Evolutionary conservation across 2,797 vertebrate species (phyloP).

Genomic region (Momotus momota): DNA sequence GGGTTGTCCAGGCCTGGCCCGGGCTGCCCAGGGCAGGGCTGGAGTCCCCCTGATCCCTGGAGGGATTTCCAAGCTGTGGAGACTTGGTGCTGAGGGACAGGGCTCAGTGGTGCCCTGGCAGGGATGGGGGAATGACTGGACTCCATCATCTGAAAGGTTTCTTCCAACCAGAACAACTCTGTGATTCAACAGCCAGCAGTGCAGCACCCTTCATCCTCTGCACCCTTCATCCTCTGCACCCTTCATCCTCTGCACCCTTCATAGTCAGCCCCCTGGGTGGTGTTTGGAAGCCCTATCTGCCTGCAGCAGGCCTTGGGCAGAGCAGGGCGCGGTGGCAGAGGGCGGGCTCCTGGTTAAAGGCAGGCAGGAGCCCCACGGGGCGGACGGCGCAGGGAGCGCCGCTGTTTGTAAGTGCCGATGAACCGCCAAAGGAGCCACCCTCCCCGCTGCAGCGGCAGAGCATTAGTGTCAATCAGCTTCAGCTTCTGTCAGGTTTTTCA

Average conservation of each 20-base stretch:
- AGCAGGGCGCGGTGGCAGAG: too few species aligned
- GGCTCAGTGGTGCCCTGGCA: background rate
- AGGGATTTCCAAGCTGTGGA: background rate
- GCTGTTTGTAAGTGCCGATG: background rate
- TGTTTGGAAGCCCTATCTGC: background rate
- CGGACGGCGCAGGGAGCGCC: too few species aligned
- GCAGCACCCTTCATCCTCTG: background rate
- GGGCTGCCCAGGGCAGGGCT: too few species aligned
- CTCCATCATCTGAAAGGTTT: background rate
- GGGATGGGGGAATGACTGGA: background rate
- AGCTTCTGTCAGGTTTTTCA: constrained; percentile 48
- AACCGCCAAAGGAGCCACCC: background rate
- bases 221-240: background rate
- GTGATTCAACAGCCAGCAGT: background rate
- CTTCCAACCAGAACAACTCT: background rate
- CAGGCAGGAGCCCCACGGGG: too few species aligned
- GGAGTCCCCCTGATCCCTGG: too few species aligned
- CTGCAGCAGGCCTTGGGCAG: too few species aligned
- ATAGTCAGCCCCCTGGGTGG: background rate
- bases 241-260: background rate
- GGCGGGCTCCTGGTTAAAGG: too few species aligned
- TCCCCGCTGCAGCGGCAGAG: background rate
- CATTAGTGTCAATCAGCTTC: constrained; percentile 58
- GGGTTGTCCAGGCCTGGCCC: too few species aligned
- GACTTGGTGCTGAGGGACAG: background rate